Conservation (phyloP, 2,888 invertebrate genomes). For the Diaperis boleti region DNA sequence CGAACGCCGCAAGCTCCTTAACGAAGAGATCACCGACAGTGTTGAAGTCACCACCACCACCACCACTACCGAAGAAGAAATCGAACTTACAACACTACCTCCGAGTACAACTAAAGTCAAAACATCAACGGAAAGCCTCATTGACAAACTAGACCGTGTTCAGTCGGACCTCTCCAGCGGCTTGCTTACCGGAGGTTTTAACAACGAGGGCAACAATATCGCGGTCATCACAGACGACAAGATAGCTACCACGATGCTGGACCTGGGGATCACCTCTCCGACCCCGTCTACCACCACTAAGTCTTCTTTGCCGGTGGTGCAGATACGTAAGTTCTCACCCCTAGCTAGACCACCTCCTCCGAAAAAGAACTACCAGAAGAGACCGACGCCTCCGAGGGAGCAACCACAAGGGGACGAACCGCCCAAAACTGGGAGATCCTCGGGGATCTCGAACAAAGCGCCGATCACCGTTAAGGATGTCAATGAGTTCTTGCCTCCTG, state of each 20-base stretch:
- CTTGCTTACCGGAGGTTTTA: constrained; percentile 79
- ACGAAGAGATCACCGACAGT: constrained; percentile 68
- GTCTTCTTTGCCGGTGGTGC: constrained; percentile 71
- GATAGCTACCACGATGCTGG: constrained; percentile 54
- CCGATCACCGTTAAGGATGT: constrained; percentile 70
- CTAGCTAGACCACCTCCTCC: constrained; percentile 54
- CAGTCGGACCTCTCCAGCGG: constrained; percentile 87
- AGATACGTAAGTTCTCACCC: constrained; percentile 76
- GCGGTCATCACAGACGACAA: constrained; percentile 72
- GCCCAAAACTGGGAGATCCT: constrained; percentile 36
- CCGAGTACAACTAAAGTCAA: constrained; percentile 55
- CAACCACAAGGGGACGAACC: constrained; percentile 60
- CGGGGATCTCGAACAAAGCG: constrained; percentile 36
- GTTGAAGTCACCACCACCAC: constrained; percentile 31
- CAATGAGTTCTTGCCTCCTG: constrained; percentile 74
- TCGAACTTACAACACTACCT: constrained; percentile 46
- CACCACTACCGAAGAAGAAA: no score
- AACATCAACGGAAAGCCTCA: constrained; percentile 85
- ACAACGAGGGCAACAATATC: constrained; percentile 75
- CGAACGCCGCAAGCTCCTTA: constrained; percentile 77
- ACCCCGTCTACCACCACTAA: constrained; percentile 66
- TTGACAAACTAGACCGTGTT: constrained; percentile 86
- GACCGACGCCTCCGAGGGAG: constrained; percentile 45
- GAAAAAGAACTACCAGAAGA: constrained; percentile 63
- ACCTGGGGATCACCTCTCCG: constrained; percentile 62